Evolutionary conservation across 2,113 vertebrate genomes (phyloP).

Genomic region (Heloderma charlesbogerti): DNA sequence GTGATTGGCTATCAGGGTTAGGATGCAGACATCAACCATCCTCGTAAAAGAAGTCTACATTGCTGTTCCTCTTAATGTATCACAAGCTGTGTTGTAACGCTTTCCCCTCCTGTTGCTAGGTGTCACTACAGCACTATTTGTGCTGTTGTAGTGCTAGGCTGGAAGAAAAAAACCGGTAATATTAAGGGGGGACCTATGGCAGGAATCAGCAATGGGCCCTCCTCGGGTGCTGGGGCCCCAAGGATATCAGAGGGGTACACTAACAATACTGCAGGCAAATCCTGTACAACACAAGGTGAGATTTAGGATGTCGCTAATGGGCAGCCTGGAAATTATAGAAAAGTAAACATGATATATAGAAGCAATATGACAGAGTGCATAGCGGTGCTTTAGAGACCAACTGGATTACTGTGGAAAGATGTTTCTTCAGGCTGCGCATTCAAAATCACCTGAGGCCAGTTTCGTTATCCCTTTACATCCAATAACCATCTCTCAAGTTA

Average conservation of each 20-base stretch:
- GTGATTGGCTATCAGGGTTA: background rate
- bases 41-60: background rate
- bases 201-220: background rate
- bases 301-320: background rate
- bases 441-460: background rate
- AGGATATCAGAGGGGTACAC: background rate
- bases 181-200: background rate
- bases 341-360: background rate
- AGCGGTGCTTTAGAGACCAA: background rate
- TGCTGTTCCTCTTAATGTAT: background rate
- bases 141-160: background rate
- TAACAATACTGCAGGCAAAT: background rate
- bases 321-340: background rate
- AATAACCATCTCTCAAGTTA: background rate
- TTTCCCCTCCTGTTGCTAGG: too few relatives aligned
- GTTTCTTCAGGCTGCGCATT: background rate
- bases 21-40: background rate
- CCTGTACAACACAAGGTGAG: background rate
- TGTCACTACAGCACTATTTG: background rate
- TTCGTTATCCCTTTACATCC: background rate
- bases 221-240: too few relatives aligned
- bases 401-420: background rate
- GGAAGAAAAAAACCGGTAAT: background rate
- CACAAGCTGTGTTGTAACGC: background rate
- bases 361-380: background rate